Conservation (phyloP, 2,888 invertebrate species). For the Lordiphosa fenestrarum region DNA sequence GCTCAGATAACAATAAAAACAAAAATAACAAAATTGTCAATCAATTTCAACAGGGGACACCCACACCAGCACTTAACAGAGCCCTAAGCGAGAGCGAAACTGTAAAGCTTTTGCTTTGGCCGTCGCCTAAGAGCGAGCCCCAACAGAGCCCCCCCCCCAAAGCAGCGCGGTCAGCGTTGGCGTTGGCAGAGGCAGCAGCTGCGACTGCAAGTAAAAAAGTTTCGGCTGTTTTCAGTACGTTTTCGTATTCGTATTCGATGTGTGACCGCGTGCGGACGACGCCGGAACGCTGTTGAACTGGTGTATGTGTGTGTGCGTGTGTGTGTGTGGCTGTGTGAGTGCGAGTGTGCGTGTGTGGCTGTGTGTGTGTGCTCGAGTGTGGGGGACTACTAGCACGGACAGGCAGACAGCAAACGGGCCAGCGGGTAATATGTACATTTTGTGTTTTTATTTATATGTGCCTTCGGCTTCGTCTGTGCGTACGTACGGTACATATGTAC, state of each 20-base stretch:
- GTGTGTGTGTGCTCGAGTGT: conserved; percentile 4
- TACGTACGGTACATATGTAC: conserved; percentile 9
- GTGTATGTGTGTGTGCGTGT: conserved; percentile 23
- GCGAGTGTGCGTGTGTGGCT: conserved; percentile 21
- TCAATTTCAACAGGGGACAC: conserved; percentile 26
- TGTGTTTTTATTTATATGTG: conserved; percentile 70
- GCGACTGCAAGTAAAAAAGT: conserved; percentile 41
- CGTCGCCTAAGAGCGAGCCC: conserved; percentile 4
- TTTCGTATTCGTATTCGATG: conserved; percentile 35
- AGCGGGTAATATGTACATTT: conserved; percentile 27
- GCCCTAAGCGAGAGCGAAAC: conserved; percentile 27
- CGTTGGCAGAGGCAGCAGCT: conserved; percentile 15
- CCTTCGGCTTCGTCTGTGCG: conserved; percentile 31
- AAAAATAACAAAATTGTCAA: conserved; percentile 10
- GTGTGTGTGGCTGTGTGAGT: conserved; percentile 3
- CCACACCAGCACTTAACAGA: conserved; percentile 48
- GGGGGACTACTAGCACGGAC: conserved; percentile 3
- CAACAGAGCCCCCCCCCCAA: conserved; percentile 11
- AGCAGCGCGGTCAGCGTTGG: conserved; percentile 17
- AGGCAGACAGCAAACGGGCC: conserved; percentile 2
- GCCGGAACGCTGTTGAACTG: conserved; percentile 24
- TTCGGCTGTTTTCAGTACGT: conserved; percentile 61
- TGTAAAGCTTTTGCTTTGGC: conserved; percentile 39
- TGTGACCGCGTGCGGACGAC: conserved; percentile 64
- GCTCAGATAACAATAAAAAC: conserved; percentile 15